Evolutionary conservation across 2,888 invertebrate genomes (phyloP), one percentile per base, ranked within the genome.

Genomic region (Agrochola macilenta): DNA sequence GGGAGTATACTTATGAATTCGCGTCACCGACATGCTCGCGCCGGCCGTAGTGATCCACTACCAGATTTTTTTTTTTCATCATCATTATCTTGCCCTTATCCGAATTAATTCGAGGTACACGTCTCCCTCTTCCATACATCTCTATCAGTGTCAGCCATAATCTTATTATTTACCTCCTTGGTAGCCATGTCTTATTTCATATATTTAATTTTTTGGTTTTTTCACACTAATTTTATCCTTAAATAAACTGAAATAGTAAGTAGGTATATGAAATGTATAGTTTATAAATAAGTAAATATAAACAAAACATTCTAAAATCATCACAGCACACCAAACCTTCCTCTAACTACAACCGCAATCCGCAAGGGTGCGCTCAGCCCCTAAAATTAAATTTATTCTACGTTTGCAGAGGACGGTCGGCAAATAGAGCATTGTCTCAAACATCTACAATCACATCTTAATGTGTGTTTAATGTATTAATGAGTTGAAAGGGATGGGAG

Each of bases 381-480:
- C 86, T 64, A 72, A 83, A 78, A 86, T 87, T 82, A 76, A 88
- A 88, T 88, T 82, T 87, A 84, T 85, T 81, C 85, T 77, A 87
- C 92, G 90, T 94, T 95, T 94, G 88, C 86, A 91, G 76, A 94
- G 95, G 95, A 93, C 93, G 87, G 85, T 90, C 81, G 71, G 89
- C 86, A 92, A 92, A 92, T 92, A 91, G 87, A 78, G 85, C 89
- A 88, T 91, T 92, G 91, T 91, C 91, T 90, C 88, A 73, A 85
- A 82, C 84, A 84, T 89, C 79, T 79, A 89, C 89, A 90, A 93
- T 92, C 89, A 87, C 90, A 89, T 91, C 91, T 90, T 92, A 93
- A 95, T 93, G 92, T 94, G 93, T 94, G 92, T 93, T 93, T 94
- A 94, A 94, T 93, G 92, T 93, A 93, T 94, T 95, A 94, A 94